phyloP scores from a whole-genome alignment of 2,888 invertebrate genomes.

The Agriopis leucophaearia region DNA sequence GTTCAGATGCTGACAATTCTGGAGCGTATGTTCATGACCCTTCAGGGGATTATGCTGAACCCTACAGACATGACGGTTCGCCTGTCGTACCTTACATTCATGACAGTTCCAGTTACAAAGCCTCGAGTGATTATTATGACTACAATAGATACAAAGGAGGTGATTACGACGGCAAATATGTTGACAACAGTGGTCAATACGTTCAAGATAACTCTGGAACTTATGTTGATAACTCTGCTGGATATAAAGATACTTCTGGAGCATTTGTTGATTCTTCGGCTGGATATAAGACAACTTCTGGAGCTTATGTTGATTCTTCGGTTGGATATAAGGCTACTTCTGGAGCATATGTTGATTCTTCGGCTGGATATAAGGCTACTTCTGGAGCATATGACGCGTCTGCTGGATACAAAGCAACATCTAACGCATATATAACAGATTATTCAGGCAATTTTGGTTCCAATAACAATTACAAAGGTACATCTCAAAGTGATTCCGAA shows the following conservation, averaged over 20 bases:
- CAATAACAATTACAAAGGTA: conserved; percentile 16
- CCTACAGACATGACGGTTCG: conserved; percentile 74
- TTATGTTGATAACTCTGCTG: conserved; percentile 51
- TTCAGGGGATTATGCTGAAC: conserved; percentile 76
- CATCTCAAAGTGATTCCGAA: conserved; percentile 9
- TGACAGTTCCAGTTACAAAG: conserved; percentile 64
- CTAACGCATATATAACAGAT: conserved; percentile 18
- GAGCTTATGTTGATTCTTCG: conserved; percentile 55
- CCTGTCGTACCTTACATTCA: conserved; percentile 73
- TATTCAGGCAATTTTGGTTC: conserved; percentile 23
- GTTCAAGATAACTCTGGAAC: conserved; percentile 65
- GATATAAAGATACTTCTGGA: conserved; percentile 50
- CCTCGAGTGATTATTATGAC: conserved; percentile 64
- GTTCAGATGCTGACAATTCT: conserved; percentile 66
- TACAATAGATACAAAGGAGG: conserved; percentile 55
- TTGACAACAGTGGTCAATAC: conserved; percentile 60
- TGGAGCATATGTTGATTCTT: conserved; percentile 58
- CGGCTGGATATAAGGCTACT: conserved; percentile 47
- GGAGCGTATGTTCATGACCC: conserved; percentile 83
- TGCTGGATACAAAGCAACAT: conserved; percentile 40
- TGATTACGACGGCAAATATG: conserved; percentile 46
- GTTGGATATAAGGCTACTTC: conserved; percentile 61
- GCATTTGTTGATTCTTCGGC: conserved; percentile 50
- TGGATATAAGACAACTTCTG: conserved; percentile 63
- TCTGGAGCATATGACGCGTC: conserved; percentile 48